phyloP scores from a whole-genome alignment of 2,113 vertebrate species.

The Lasiurus borealis region DNA sequence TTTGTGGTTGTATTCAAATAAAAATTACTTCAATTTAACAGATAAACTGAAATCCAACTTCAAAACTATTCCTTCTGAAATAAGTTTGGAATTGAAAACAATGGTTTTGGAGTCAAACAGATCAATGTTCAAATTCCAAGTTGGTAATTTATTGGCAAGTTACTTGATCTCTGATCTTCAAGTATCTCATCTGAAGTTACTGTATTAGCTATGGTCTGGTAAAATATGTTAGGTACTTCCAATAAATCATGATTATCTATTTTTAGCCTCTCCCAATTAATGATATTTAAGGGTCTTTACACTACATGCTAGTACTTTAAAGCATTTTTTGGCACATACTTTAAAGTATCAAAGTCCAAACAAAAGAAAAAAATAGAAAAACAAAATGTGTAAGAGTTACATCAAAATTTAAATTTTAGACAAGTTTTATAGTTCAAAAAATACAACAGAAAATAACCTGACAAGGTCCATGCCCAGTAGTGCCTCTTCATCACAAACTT shows the following conservation, averaged over 20 bases:
- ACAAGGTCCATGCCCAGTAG: constrained; percentile 98
- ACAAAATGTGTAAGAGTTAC: constrained; percentile 22
- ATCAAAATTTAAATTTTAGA: constrained; percentile 47
- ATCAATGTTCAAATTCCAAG: constrained; percentile 39
- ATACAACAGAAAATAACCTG: constrained; percentile 86
- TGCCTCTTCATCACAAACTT: constrained; percentile 89
- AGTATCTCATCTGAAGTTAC: background rate
- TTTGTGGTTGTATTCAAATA: constrained; percentile 47
- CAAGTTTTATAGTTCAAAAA: constrained; percentile 41
- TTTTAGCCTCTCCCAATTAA: constrained; percentile 19
- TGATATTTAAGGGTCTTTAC: background rate
- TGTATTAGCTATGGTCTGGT: constrained; percentile 41
- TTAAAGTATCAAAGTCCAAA: background rate
- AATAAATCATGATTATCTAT: constrained; percentile 25
- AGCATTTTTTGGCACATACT: constrained; percentile 8
- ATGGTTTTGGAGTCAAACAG: constrained; percentile 3
- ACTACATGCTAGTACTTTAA: background rate
- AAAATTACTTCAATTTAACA: constrained; percentile 51
- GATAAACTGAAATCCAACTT: constrained; percentile 45
- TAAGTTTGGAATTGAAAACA: constrained; percentile 31
- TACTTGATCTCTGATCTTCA: constrained; percentile 45
- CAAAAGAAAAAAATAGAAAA: background rate
- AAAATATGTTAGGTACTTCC: constrained; percentile 23
- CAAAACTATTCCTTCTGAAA: constrained; percentile 43
- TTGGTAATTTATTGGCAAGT: constrained; percentile 5